These are phyloP conservation scores for Scaptomyza hsui DNA, from an alignment of 1,140 invertebrate species.

Conservation along the genomic window DNA sequence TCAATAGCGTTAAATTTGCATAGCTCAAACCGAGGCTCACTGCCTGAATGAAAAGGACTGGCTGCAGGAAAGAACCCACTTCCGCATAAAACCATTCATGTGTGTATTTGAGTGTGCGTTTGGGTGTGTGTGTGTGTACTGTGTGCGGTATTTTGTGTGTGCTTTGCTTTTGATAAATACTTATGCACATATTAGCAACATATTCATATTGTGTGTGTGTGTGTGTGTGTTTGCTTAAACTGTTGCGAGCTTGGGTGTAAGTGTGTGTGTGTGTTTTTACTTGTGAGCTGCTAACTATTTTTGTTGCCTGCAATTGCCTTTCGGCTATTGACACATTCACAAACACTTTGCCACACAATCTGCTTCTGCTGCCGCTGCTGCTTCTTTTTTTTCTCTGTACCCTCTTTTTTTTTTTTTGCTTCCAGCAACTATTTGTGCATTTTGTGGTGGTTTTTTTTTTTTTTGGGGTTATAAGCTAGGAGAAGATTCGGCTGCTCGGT, in stretches of 20 bases:
- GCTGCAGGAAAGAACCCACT: slow-evolving; percentile 18
- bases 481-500: slow-evolving; percentile 5
- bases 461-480: neutral
- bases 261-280: neutral
- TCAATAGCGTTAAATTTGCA: slow-evolving; percentile 23
- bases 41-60: slow-evolving; percentile 6
- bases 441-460: slow-evolving; percentile 25
- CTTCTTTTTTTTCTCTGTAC: neutral
- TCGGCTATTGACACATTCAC: slow-evolving; percentile 68
- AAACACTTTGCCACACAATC: slow-evolving; percentile 67
- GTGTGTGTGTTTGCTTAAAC: slow-evolving; percentile 31
- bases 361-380: slow-evolving; percentile 30
- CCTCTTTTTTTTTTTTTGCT: slow-evolving; percentile 22
- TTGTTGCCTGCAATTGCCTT: slow-evolving; percentile 55
- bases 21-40: neutral
- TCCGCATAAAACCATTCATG: slow-evolving; percentile 18
- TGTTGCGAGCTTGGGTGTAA: slow-evolving; percentile 32
- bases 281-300: slow-evolving; percentile 40
- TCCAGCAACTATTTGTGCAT: slow-evolving; percentile 32
- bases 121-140: neutral
- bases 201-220: slow-evolving; percentile 47
- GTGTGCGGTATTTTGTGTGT: slow-evolving; percentile 9
- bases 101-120: neutral
- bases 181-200: slow-evolving; percentile 72
- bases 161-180: slow-evolving; percentile 59